A percentile compares a stretch with the other conserved stretches of the same genome.
Conservation (phyloP, 2,797 vertebrate genomes). For the Leucoraja ocellata region DNA sequence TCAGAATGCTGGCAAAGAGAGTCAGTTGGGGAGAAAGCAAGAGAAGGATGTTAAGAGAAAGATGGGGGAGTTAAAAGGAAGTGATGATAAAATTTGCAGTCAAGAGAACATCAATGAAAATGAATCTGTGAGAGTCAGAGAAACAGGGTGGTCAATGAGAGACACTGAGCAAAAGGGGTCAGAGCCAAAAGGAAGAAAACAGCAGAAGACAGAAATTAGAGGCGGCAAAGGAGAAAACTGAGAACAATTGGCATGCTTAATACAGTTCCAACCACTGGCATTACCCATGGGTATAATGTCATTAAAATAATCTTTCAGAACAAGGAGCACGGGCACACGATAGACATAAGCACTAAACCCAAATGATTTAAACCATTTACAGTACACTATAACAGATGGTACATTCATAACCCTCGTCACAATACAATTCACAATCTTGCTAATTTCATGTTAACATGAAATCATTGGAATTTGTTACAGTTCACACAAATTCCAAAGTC, state of each 20-base stretch:
- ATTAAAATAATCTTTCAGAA: constrained; percentile 5
- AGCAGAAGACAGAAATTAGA: neutral
- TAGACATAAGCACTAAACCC: neutral
- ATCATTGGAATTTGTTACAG: constrained; percentile 8
- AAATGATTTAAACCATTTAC: neutral
- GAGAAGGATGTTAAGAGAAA: neutral
- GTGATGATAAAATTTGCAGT: no score
- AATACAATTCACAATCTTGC: neutral
- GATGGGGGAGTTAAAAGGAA: no score
- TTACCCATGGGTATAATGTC: neutral
- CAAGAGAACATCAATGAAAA: no score
- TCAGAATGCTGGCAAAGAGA: no score
- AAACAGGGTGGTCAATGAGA: no score
- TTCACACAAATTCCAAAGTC: constrained; percentile 11
- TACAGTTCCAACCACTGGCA: neutral
- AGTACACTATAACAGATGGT: neutral
- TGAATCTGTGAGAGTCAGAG: no score
- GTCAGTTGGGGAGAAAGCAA: neutral
- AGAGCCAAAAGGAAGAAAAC: neutral
- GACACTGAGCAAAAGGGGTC: no score
- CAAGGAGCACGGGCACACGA: neutral
- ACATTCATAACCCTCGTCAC: constrained; percentile 18
- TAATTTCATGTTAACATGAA: constrained; percentile 28
- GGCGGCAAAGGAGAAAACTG: neutral
- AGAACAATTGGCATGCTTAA: neutral